Evolutionary conservation across 2,888 invertebrate genomes (phyloP), one percentile per base, ranked within the genome.

Genomic region (Oscheius sp.): DNA sequence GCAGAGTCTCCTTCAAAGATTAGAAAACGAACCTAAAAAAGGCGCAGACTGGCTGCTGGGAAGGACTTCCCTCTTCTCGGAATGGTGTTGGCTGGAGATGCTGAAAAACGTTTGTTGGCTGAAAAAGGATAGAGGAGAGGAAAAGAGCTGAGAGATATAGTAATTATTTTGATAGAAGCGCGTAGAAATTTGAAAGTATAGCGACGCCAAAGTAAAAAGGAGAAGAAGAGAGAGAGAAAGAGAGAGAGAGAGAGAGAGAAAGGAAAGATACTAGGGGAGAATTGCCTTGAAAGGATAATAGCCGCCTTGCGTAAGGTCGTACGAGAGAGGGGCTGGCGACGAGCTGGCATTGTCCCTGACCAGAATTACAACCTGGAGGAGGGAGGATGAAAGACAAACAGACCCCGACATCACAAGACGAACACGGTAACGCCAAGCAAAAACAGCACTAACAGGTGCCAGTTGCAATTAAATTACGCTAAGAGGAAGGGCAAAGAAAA

Each of bases 281-380:
- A n/a, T 55, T 37, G 55, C 55, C 55, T 55, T 55, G 55, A 55
- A 61, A 29, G 61, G 61, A 61, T 61, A 61, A 61, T 61, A 61
- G 61, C 61, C 42, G 37, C 55, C 61, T 58, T 39, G 39, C 42
- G 39, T 61, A 61, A 61, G 61, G 61, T 61, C 61, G 61, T 27
- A 29, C 31, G 61, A 17, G 45, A 45, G 42, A 27, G 61, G 61
- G 55, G 34, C 33, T 34, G 55, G 55, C 48, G 25, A 34, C 61
- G 61, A 61, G 61, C 61, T 45, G 27, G 45, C 45, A 42, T 61
- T 61, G 61, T 61, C 45, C 61, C 45, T 45, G 61, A 61, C 61
- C 45, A 61, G 61, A 61, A 61, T 61, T 61, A 61, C 61, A 61
- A 61, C 61, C 61, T n/a, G n/a, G n/a, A n/a, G n/a, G n/a, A n/a